Evolutionary conservation across 2,113 vertebrate genomes (phyloP).

Genomic region (Trematomus loennbergii): DNA sequence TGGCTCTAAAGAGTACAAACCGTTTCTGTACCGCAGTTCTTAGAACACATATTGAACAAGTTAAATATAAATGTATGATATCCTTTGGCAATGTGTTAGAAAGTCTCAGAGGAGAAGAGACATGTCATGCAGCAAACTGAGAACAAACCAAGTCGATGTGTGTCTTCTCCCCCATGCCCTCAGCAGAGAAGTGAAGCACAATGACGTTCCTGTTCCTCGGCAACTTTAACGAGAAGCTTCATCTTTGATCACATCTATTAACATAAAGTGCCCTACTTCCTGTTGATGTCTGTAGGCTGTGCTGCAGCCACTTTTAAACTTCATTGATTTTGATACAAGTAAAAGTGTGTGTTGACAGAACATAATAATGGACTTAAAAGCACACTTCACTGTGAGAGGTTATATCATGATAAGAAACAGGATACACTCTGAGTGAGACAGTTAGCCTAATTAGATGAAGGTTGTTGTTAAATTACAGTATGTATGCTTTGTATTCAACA

Average conservation of each 20-base stretch:
- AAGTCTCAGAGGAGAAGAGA: not conserved
- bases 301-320: constrained; percentile 32
- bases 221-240: not conserved
- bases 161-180: not conserved
- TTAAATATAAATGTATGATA: not conserved
- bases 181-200: not conserved
- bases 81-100: not conserved
- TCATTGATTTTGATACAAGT: constrained; percentile 40
- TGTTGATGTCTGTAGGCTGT: not conserved
- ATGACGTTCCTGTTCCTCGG: not conserved
- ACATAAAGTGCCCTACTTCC: constrained; percentile 21
- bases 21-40: too few relatives aligned
- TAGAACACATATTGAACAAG: not conserved
- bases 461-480: constrained; percentile 14
- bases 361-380: constrained; percentile 46
- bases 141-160: not conserved
- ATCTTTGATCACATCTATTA: constrained; percentile 27
- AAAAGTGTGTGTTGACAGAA: constrained; percentile 48
- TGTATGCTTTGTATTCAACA: not conserved
- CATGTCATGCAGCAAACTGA: not conserved
- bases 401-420: constrained; percentile 36
- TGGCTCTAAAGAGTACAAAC: too few relatives aligned
- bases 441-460: constrained; percentile 40
- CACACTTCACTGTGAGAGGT: constrained; percentile 25
- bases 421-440: constrained; percentile 27